phyloP scores from a whole-genome alignment of 2,797 vertebrate species.

The Leptoclinus maculatus region DNA sequence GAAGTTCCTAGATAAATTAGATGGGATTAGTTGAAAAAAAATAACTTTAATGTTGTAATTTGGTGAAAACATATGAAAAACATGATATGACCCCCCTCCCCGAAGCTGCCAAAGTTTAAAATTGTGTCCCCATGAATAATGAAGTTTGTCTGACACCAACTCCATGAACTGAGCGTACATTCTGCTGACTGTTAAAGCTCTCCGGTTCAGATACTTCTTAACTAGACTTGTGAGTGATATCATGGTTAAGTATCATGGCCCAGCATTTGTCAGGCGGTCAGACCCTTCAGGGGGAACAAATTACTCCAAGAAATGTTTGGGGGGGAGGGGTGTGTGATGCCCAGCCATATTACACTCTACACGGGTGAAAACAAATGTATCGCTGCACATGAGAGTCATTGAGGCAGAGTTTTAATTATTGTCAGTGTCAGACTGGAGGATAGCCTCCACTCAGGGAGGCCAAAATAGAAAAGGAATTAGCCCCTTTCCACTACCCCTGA shows the following conservation, averaged over 20 bases:
- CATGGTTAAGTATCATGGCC: conserved; percentile 72
- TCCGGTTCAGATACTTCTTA: conserved; percentile 61
- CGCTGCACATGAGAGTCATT: conserved; percentile 67
- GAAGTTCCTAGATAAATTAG: not conserved
- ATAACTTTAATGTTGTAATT: not conserved
- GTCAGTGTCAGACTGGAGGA: conserved; percentile 77
- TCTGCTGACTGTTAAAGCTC: conserved; percentile 52
- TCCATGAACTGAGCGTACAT: conserved; percentile 14
- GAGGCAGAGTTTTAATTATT: conserved; percentile 82
- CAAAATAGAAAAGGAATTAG: conserved; percentile 79
- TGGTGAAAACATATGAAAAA: conserved; percentile 21
- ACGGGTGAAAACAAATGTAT: conserved; percentile 76
- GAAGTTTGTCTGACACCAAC: conserved; percentile 31
- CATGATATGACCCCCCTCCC: conserved; percentile 7
- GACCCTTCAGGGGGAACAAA: conserved; percentile 75
- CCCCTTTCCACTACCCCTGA: conserved; percentile 76
- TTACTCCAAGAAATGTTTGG: conserved; percentile 63
- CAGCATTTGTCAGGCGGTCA: conserved; percentile 67
- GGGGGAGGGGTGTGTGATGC: conserved; percentile 35
- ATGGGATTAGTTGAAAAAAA: not conserved
- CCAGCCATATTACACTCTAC: conserved; percentile 64
- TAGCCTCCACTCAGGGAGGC: conserved; percentile 65
- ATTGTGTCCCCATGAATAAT: conserved; percentile 48
- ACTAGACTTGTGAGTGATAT: conserved; percentile 71
- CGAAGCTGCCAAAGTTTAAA: conserved; percentile 42